These are phyloP conservation scores for Butorides virescens DNA, from an alignment of 2,113 vertebrate species.

Conservation along the genomic window DNA sequence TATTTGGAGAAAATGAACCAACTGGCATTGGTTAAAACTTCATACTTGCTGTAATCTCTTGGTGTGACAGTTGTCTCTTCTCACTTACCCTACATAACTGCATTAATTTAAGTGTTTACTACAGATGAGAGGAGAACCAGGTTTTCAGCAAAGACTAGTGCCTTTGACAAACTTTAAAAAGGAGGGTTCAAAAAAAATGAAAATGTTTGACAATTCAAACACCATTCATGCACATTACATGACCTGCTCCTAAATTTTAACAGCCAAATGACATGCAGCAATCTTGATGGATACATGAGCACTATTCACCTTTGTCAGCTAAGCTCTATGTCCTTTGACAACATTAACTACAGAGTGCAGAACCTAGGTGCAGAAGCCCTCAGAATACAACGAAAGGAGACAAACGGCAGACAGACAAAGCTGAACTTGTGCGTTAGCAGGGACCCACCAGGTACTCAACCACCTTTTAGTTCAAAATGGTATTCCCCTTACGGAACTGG, in stretches of 20 bases:
- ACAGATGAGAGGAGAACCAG: neutral
- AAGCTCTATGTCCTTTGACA: neutral
- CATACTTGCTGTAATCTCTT: neutral
- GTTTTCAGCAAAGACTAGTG: conserved; percentile 4
- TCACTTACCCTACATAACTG: conserved; percentile 8
- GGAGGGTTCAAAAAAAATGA: neutral
- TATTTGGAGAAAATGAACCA: conserved; percentile 23
- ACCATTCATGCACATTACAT: neutral
- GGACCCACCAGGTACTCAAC: neutral
- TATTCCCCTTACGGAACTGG: neutral
- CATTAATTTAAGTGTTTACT: conserved; percentile 16
- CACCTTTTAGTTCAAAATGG: neutral
- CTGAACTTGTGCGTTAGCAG: neutral
- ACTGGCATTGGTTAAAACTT: conserved; percentile 7
- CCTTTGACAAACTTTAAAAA: conserved; percentile 1
- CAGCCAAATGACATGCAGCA: conserved; percentile 17
- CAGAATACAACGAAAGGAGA: neutral
- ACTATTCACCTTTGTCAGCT: neutral
- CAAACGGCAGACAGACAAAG: neutral
- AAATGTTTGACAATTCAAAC: neutral
- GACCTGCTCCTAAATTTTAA: neutral
- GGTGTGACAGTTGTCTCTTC: neutral
- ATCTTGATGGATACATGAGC: neutral
- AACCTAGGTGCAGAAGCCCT: neutral
- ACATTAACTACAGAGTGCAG: neutral